Conservation (phyloP, 2,797 vertebrate species). For the Lacerta bilineata region DNA sequence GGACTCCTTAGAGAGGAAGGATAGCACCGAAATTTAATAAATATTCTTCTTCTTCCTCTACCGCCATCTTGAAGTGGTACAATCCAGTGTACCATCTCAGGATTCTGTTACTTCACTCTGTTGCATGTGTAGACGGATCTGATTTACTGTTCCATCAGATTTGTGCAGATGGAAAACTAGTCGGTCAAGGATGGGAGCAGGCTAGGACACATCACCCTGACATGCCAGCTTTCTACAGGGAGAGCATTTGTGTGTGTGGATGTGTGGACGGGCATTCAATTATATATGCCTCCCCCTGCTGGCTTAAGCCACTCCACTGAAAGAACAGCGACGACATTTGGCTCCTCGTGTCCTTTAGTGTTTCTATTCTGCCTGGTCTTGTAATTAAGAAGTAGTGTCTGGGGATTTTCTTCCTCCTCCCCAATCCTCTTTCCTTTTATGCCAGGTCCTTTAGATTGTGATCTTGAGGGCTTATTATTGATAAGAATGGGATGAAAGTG, state of each 20-base stretch:
- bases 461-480: neutral
- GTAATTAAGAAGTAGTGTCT: no score
- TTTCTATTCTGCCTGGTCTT: no score
- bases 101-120: neutral
- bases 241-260: neutral
- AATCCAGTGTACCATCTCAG: neutral
- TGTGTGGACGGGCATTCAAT: neutral
- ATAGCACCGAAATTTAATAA: no score
- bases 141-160: neutral
- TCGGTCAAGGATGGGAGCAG: neutral
- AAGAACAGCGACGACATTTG: no score
- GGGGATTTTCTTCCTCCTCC: no score
- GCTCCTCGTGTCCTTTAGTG: no score
- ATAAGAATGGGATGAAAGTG: neutral
- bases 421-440: no score
- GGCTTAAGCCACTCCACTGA: neutral
- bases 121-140: neutral
- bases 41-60: no score
- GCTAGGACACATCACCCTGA: neutral
- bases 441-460: no score
- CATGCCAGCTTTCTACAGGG: neutral
- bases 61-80: neutral
- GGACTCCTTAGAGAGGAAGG: neutral
- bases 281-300: neutral
- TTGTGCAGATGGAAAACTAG: neutral